Evolutionary conservation across 2,797 vertebrate species (phyloP).

Genomic region (Coendou prehensilis): DNA sequence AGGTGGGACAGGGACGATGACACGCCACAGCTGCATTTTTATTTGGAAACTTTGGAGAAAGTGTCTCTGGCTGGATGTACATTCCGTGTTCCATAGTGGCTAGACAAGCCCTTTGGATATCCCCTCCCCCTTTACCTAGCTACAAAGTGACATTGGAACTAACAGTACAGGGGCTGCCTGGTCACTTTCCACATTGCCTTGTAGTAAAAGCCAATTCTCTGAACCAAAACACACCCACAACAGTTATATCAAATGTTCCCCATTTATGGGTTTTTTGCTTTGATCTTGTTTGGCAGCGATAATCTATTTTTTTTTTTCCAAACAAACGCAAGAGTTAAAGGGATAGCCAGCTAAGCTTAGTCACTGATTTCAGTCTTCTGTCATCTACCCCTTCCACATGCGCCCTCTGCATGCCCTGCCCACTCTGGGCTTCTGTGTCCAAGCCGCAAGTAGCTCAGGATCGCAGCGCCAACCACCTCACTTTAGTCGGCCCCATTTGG

Average conservation of each 20-base stretch:
- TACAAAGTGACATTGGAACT: conserved; percentile 47
- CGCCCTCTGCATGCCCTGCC: background rate
- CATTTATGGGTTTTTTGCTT: background rate
- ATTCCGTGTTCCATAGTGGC: background rate
- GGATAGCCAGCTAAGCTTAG: background rate
- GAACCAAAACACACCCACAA: background rate
- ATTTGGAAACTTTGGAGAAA: conserved; percentile 85
- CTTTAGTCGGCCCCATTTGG: conserved; percentile 35
- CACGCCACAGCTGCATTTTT: conserved; percentile 76
- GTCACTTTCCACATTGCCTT: conserved; percentile 14
- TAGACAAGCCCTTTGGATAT: background rate
- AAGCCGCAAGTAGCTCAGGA: background rate
- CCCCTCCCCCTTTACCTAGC: conserved; percentile 42
- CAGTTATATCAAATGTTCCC: background rate
- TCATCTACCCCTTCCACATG: background rate
- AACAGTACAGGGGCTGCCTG: background rate
- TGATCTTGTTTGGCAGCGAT: background rate
- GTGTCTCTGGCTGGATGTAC: conserved; percentile 54
- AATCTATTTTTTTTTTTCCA: background rate
- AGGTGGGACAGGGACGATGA: conserved; percentile 74
- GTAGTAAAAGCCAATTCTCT: conserved; percentile 28
- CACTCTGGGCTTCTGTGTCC: background rate
- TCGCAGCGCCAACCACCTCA: background rate
- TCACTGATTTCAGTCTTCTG: background rate
- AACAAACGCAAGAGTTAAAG: background rate